Conservation (phyloP, 2,888 invertebrate genomes). For the Leptopilina myrica region DNA sequence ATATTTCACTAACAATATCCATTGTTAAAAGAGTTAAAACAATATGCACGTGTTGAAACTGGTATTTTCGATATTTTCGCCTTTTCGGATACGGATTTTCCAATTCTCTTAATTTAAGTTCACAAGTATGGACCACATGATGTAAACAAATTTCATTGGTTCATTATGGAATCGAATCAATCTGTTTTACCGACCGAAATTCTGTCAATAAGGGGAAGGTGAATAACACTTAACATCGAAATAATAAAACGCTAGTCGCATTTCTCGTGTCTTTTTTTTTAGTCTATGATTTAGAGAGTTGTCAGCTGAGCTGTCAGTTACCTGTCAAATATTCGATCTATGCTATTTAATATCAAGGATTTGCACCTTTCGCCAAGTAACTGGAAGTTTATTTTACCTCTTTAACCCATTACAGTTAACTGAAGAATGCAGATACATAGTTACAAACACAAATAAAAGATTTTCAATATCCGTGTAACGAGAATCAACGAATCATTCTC, state of each 20-base stretch:
- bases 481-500: slow-evolving; percentile 21
- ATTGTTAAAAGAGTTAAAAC: slow-evolving; percentile 72
- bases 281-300: background rate
- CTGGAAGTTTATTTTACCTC: slow-evolving; percentile 10
- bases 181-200: no score
- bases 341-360: slow-evolving; percentile 20
- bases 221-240: background rate
- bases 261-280: background rate
- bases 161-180: no score
- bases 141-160: no score
- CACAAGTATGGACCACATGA: no score
- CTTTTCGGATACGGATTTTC: no score
- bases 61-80: no score
- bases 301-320: slow-evolving; percentile 3
- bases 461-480: background rate
- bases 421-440: slow-evolving; percentile 13
- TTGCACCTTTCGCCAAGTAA: slow-evolving; percentile 30
- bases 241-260: background rate
- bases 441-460: background rate
- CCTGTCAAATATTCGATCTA: slow-evolving; percentile 28
- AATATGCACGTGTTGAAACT: slow-evolving; percentile 6
- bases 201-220: no score
- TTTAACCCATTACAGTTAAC: background rate
- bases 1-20: slow-evolving; percentile 86
- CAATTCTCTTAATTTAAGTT: background rate